Base-by-base conservation (phyloP, 2,113 vertebrate species). In the cattle (Bos taurus) region DNA sequence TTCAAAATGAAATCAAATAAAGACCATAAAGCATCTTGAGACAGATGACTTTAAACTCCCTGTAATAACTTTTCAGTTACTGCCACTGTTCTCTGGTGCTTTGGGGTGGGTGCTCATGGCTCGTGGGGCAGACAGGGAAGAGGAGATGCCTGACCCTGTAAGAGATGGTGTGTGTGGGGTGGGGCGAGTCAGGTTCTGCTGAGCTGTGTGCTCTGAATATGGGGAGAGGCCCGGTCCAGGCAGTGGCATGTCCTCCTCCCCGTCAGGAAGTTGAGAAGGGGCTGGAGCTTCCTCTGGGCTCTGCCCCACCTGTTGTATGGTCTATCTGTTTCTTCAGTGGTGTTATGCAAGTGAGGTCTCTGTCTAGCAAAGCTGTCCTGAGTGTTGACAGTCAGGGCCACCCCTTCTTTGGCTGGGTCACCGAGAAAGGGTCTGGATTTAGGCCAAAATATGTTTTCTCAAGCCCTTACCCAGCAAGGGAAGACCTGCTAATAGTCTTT, bases 131-230 rank as follows among this genome's bases (percentile, higher is more conserved):
- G 36, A 36, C 12, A 50, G 30, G 43, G 9, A 85, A 26, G n/a
- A 94, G 50, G 40, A 67, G 25, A 43, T 7, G 0, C 33, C 14
- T 78, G n/a, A 36, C 28, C 33, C 11, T 7, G 1, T 71, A 8
- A 30, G 46, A 36, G 62, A 16, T 43, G 30, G 12, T 1, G 0
- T 0, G 9, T 12, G 43, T 33, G 46, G 77, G n/a, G 19, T 25
- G 30, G 0, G 87, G 17, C 30, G 7, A 40, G 25, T 50, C 43
- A n/a, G 30, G n/a, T 64, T 48, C 52, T 84, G 46, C 62, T 48
- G 74, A 17, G 43, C 8, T 4, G 0, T 5, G 16, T 5, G 67
- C 40, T 46, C 1, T 26, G 48, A 5, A 2, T 21, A 0, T 0
- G 4, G 12, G 21, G 14, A n/a, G 30, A 50, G 25, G 48, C 43